Evolutionary conservation across 2,888 invertebrate species (phyloP), one percentile per base, ranked within the genome.

Genomic region (Saturnia pavonia): DNA sequence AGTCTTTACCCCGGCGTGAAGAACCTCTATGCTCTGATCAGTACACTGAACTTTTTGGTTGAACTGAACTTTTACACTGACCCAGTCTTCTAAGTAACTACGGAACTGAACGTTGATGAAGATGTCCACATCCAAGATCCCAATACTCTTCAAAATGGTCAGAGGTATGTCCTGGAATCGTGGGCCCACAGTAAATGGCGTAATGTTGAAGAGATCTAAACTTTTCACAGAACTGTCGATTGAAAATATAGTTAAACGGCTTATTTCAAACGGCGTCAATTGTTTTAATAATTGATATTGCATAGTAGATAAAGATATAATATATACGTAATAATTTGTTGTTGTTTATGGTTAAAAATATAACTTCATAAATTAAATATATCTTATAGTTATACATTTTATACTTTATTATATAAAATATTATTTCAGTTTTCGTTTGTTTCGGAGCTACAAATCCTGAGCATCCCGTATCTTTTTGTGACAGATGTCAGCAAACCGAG

Each of bases 401-500:
- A 60, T 60, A 69, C n/a, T 40, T 34, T 22, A 54, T 34, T 63
- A 43, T 66, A n/a, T n/a, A 43, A 60, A 27, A 51, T 11, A 67
- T 45, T 57, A 69, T 51, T 68, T 45, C 40, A 68, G 19, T 68
- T 51, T 12, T 69, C 76, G 80, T 77, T 76, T 51, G 25, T 76
- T 79, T 74, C 63, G 69, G 70, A 73, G 80, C 84, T 74, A 72
- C 42, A 73, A 74, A 75, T 78, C 76, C 77, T 75, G 74, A 77
- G 75, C 74, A 78, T 77, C 75, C 77, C 80, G 78, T 84, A 84
- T 82, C 81, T 85, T 84, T 87, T 85, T 84, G 83, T 86, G 85
- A 87, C 85, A 87, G 84, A 85, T 85, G 85, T 87, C 85, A 85
- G 85, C 82, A 80, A 82, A 85, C 81, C 81, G 81, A 81, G 80